Conservation (phyloP, 1,140 invertebrate species). For the Drosophila elegans region DNA sequence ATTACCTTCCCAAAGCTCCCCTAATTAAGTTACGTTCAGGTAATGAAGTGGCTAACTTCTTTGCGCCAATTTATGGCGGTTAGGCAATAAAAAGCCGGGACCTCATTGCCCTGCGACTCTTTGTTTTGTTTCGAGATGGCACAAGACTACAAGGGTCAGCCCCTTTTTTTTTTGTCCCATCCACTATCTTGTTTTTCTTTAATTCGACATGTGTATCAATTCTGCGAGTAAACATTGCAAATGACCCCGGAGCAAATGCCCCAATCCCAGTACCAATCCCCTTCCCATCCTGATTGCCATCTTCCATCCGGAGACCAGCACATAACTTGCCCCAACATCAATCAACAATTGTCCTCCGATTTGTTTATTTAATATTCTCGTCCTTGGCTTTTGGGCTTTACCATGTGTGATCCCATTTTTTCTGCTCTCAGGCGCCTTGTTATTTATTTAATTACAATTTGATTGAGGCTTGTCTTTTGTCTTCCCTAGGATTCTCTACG, state of each 20-base stretch:
- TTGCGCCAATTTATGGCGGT: slow-evolving; percentile 67
- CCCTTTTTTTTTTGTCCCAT: neutral
- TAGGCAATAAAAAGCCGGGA: slow-evolving; percentile 29
- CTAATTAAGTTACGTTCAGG: slow-evolving; percentile 70
- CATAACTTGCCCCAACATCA: slow-evolving; percentile 38
- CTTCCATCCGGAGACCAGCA: neutral
- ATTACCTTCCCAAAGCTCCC: slow-evolving; percentile 26
- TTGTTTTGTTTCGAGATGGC: neutral
- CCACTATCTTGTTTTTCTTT: slow-evolving; percentile 44
- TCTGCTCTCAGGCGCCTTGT: slow-evolving; percentile 18
- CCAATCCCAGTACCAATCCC: neutral
- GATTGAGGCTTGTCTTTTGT: slow-evolving; percentile 64
- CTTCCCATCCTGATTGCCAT: neutral
- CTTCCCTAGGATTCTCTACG: slow-evolving; percentile 23
- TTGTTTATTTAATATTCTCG: slow-evolving; percentile 73
- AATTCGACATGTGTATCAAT: slow-evolving; percentile 49
- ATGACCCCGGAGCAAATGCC: slow-evolving; percentile 15
- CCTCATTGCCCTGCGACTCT: slow-evolving; percentile 7
- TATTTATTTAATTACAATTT: slow-evolving; percentile 77
- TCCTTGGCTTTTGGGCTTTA: slow-evolving; percentile 34
- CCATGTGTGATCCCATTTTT: slow-evolving; percentile 13
- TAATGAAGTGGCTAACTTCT: slow-evolving; percentile 76
- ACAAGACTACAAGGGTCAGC: too few species aligned
- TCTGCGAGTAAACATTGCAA: slow-evolving; percentile 27
- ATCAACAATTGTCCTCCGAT: slow-evolving; percentile 56